Conservation (phyloP, 1,140 invertebrate species). For the Microplitis demolitor region DNA sequence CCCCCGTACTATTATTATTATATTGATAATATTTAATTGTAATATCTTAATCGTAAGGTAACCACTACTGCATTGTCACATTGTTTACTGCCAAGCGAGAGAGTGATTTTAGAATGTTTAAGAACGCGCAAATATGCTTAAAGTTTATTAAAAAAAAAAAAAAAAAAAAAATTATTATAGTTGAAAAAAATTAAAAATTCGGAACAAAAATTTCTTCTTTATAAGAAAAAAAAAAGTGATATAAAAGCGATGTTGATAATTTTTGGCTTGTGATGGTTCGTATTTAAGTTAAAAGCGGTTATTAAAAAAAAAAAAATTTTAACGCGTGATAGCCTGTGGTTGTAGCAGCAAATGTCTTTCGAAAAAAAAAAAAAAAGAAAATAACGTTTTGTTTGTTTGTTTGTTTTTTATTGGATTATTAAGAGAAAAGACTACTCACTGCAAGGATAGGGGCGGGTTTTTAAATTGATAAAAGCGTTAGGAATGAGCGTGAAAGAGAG, state of each 20-base stretch:
- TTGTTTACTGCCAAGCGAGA: conserved; percentile 61
- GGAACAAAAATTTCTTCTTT: conserved; percentile 13
- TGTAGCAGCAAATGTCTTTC: conserved; percentile 20
- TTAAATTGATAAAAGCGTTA: conserved; percentile 15
- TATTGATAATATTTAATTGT: conserved; percentile 39
- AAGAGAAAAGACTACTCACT: conserved; percentile 28
- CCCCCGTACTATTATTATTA: conserved; percentile 58
- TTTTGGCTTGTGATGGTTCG: conserved; percentile 57
- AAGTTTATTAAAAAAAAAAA: conserved; percentile 17
- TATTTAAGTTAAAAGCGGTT: conserved; percentile 37
- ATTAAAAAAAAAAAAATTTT: background rate
- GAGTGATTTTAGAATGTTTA: conserved; percentile 22
- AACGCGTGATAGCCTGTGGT: conserved; percentile 24
- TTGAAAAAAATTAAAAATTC: conserved; percentile 34
- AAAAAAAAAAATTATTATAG: conserved; percentile 14
- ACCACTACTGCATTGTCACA: conserved; percentile 63
- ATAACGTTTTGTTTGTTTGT: conserved; percentile 28
- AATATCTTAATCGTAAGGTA: conserved; percentile 51
- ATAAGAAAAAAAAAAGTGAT: conserved; percentile 1
- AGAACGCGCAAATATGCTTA: conserved; percentile 4
- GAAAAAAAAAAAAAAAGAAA: background rate
- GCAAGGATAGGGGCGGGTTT: conserved; percentile 20
- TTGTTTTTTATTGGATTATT: conserved; percentile 23
- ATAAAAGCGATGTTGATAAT: conserved; percentile 45
- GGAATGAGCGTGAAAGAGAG: conserved; percentile 29